Base-by-base conservation (phyloP, 2,113 vertebrate species). In the Centropus bengalensis region DNA sequence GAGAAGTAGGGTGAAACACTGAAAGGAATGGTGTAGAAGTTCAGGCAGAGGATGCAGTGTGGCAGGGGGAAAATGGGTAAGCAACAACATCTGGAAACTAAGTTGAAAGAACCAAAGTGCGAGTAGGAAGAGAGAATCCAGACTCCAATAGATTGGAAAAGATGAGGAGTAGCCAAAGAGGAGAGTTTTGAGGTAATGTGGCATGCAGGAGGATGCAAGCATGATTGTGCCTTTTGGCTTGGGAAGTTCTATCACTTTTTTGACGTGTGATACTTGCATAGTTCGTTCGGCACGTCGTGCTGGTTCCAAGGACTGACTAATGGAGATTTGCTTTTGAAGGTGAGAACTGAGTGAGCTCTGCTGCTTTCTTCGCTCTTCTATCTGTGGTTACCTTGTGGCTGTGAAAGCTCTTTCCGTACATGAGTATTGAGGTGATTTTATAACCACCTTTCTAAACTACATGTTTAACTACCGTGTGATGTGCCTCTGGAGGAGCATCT, bases 81-180 rank as follows among this genome's bases (percentile, higher is more conserved):
- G 92, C 51, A 95, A 66, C 55, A 91, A 94, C 96, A 97, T 97
- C 97, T 98, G 97, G 96, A 96, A 97, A 88, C 28, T 87, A 58
- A 93, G 78, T 94, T 82, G 90, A 95, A 97, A 94, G 78, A 95
- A 96, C 67, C 80, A 74, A 69, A 97, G 66, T 95, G 75, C 86
- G 88, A 92, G 64, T 93, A 79, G 52, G 66, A 76, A 92, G 89
- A 92, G 92, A 91, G 80, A 94, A 89, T 86, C 66, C 95, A 95
- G 94, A 89, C 90, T 96, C 52, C 55, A 87, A 36, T 9, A 76
- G 79, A 75, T 77, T 91, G 89, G 84, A 70, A 95, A 96, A 95
- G 92, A 95, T 24, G 66, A 94, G 83, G 95, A 92, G 66, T 32
- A 70, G 40, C 45, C 60, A 70, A 70, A 93, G 86, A 92, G 88